Base-by-base conservation (phyloP, 2,113 vertebrate genomes). In the Lagenorhynchus albirostris region DNA sequence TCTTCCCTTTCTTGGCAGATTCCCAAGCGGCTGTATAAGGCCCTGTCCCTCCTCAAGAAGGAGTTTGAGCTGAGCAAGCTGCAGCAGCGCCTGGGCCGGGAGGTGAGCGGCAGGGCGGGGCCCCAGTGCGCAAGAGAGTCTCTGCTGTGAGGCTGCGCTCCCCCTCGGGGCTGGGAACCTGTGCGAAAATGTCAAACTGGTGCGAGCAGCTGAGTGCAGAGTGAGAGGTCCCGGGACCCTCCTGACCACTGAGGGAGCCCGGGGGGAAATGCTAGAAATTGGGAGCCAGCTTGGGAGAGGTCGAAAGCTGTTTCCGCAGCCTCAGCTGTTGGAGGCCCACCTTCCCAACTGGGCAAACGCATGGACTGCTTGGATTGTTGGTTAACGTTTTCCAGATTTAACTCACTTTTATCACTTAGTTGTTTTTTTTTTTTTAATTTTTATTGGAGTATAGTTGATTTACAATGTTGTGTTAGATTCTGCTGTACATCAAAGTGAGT, bases 31-130 rank as follows among this genome's bases (percentile, higher is more conserved):
- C 99, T 99, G 26, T 99, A 99, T 97, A 99, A 99, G 98, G 99
- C 99, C 41, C 98, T 99, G 26, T 99, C 99, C 15, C 99, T 99
- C 36, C 98, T 99, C 18, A 99, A 99, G 99, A 99, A 99, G 98
- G 99, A 99, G 76, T 99, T 99, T n/a, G 99, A 99, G 93, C 98
- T 99, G 76, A 99, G 99, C 96, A 99, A 99, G 97, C 99, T 99
- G 41, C 99, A 99, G 98, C 99, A 99, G 97, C 99, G 99, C 3
- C 99, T 99, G 1, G 99, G 99, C 44, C 98, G 99, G 68, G 99
- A 99, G 99, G 99, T 99, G 50, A 98, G 98, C 13, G 23, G 23
- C 0, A 15, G 12, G 4, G 2, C 41, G 14, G 25, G 10, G 53
- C 38, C 38, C 1, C 3, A 29, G 68, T 26, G 73, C 18, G 15